phyloP scores from a whole-genome alignment of 2,113 vertebrate genomes.

The Melanocharis versteri region DNA sequence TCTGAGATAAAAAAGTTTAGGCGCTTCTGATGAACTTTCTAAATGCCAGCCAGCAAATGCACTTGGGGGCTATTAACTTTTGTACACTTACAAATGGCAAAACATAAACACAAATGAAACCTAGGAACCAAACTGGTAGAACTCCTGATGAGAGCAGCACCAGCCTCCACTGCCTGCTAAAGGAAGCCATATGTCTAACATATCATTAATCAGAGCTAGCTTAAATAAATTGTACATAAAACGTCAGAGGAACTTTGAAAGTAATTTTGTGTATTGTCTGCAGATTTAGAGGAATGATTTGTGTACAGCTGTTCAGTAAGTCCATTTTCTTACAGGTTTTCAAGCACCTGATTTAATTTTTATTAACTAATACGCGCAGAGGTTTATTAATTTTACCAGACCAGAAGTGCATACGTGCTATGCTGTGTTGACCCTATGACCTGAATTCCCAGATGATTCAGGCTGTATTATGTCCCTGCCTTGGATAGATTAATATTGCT shows the following conservation, averaged over 20 bases:
- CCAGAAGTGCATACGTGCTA: accelerated
- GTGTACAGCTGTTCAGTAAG: background rate
- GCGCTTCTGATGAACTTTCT: slow-evolving; percentile 64
- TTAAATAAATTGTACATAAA: background rate
- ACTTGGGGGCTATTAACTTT: slow-evolving; percentile 28
- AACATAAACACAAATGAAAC: background rate
- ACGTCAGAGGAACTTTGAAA: background rate
- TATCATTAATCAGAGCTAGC: background rate
- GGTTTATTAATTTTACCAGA: background rate
- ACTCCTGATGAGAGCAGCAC: background rate
- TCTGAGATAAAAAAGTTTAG: slow-evolving; percentile 53
- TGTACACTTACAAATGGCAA: background rate
- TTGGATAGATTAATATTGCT: background rate
- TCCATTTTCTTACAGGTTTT: background rate
- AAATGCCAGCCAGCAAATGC: slow-evolving; percentile 54
- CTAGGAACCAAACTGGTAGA: background rate
- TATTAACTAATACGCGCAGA: background rate
- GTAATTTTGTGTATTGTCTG: background rate
- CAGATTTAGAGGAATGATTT: background rate
- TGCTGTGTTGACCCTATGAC: background rate
- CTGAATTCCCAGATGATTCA: background rate
- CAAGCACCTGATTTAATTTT: background rate
- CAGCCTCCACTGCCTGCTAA: background rate
- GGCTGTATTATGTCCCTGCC: background rate
- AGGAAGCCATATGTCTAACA: background rate